Conservation (phyloP, 2,888 invertebrate species). For the Entomobrya proxima region DNA sequence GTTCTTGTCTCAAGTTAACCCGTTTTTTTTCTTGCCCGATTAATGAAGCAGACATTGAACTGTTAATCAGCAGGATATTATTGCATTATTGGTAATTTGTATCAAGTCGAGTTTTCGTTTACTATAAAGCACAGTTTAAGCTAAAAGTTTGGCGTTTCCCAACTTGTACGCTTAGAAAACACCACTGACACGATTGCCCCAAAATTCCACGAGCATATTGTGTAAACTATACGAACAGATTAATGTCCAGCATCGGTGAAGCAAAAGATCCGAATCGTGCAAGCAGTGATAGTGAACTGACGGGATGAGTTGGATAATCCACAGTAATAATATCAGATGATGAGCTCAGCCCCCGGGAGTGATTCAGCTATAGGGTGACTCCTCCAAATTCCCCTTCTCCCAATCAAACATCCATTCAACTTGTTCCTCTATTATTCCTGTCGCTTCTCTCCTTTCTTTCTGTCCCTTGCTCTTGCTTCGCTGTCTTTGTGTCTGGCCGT, state of each 20-base stretch:
- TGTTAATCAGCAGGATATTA: too few species aligned
- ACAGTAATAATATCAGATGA: conserved; percentile 65
- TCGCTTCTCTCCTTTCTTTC: neutral
- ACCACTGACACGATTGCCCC: too few species aligned
- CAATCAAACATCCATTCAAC: conserved; percentile 70
- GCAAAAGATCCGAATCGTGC: conserved; percentile 39
- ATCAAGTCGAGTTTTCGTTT: too few species aligned
- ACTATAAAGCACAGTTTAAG: conserved; percentile 1
- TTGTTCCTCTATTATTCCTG: conserved; percentile 49
- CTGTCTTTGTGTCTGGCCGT: neutral
- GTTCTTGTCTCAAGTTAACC: neutral
- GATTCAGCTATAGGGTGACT: conserved; percentile 69
- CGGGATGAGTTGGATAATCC: conserved; percentile 67
- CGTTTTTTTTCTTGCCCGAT: neutral
- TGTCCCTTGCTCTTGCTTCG: neutral
- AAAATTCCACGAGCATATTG: neutral
- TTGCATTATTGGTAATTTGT: too few species aligned
- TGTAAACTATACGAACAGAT: neutral
- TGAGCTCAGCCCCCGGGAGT: conserved; percentile 74
- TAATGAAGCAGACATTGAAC: neutral
- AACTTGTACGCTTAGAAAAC: too few species aligned
- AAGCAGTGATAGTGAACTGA: conserved; percentile 58
- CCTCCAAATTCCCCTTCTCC: conserved; percentile 68
- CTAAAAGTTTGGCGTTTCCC: neutral
- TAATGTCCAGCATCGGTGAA: neutral